Percentiles rank a stretch among this genome's conserved stretches.
phyloP scores from a whole-genome alignment of 2,797 vertebrate species.

The Sebastes minor region DNA sequence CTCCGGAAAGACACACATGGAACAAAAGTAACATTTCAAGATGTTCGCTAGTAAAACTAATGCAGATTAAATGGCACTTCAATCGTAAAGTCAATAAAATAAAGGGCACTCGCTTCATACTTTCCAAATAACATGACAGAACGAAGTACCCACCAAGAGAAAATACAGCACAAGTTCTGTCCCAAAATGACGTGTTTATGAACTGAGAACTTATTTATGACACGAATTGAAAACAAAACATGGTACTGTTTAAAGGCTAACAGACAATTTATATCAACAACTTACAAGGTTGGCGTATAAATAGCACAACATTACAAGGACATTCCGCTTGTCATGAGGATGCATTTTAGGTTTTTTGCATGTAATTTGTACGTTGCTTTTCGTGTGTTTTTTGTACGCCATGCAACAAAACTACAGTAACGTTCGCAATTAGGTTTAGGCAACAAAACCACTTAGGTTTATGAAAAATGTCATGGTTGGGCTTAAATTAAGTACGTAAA shows the following conservation, averaged over 20 bases:
- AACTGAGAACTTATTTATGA: not conserved
- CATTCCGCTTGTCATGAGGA: too few species aligned
- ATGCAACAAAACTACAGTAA: too few species aligned
- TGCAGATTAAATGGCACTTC: not conserved
- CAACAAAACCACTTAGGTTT: too few species aligned
- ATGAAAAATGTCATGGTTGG: too few species aligned
- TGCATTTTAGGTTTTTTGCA: too few species aligned
- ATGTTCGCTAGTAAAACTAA: not conserved
- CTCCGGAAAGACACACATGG: not conserved
- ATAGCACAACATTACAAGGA: too few species aligned
- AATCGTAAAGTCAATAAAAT: not conserved
- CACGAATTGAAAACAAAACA: not conserved
- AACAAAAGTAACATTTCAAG: not conserved
- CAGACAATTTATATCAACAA: not conserved
- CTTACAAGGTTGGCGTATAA: not conserved
- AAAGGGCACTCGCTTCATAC: not conserved
- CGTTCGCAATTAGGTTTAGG: too few species aligned
- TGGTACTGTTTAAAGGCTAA: slow-evolving; percentile 7
- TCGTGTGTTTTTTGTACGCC: too few species aligned
- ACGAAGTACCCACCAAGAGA: not conserved
- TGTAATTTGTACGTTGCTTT: too few species aligned
- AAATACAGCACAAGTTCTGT: not conserved
- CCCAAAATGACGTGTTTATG: not conserved
- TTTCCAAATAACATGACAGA: not conserved
- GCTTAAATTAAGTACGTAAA: too few species aligned